Conservation (phyloP, 2,797 vertebrate genomes). For the Crenichthys baileyi region DNA sequence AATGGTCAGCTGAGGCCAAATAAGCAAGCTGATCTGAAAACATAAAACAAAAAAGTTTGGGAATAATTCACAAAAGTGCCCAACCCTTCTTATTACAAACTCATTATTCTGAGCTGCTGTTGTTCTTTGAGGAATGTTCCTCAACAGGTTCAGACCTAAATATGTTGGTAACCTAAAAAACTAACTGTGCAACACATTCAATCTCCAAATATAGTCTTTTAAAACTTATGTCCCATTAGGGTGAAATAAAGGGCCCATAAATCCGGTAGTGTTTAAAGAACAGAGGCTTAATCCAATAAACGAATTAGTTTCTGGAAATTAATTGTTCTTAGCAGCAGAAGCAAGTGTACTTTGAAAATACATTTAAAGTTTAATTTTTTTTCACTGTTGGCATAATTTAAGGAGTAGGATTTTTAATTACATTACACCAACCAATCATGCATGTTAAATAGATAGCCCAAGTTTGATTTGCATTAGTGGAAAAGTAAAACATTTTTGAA, state of each 20-base stretch:
- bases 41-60: conserved; percentile 27
- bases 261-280: conserved; percentile 73
- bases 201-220: conserved; percentile 68
- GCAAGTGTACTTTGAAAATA: conserved; percentile 82
- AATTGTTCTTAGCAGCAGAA: conserved; percentile 79
- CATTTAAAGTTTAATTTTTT: conserved; percentile 82
- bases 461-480: conserved; percentile 80
- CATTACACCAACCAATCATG: conserved; percentile 83
- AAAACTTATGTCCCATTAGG: conserved; percentile 76
- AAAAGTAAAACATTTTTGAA: conserved; percentile 76
- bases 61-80: conserved; percentile 32
- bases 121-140: conserved; percentile 63
- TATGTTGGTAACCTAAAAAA: conserved; percentile 65
- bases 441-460: conserved; percentile 81
- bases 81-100: conserved; percentile 45
- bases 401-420: conserved; percentile 84
- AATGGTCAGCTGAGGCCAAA: not conserved
- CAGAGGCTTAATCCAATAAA: conserved; percentile 81
- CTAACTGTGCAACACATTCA: conserved; percentile 63
- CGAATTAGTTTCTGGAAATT: conserved; percentile 80
- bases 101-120: conserved; percentile 50
- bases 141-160: conserved; percentile 57
- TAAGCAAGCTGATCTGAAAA: not conserved
- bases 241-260: conserved; percentile 74
- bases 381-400: conserved; percentile 80